phyloP scores from a whole-genome alignment of 2,888 invertebrate genomes.

The Nephrotoma flavescens region DNA sequence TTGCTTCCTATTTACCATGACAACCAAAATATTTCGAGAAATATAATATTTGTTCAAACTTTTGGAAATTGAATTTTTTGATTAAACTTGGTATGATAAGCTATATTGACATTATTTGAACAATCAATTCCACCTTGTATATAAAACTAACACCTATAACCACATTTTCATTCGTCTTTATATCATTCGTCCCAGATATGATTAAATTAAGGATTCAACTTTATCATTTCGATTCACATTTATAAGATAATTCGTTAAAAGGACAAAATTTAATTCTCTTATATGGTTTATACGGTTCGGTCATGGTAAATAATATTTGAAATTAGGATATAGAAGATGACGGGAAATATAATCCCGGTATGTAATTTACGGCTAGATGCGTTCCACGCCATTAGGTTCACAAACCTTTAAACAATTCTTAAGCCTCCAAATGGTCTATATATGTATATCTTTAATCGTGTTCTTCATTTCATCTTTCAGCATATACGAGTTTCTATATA shows the following conservation, averaged over 20 bases:
- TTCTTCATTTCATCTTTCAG: neutral
- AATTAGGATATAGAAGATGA: neutral
- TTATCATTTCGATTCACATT: neutral
- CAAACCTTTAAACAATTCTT: too few relatives aligned
- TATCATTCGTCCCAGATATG: neutral
- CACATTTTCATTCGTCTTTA: neutral
- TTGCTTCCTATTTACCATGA: too few relatives aligned
- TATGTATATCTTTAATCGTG: too few relatives aligned
- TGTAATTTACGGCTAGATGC: neutral
- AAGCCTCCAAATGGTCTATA: too few relatives aligned
- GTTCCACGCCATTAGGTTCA: too few relatives aligned
- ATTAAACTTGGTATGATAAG: too few relatives aligned
- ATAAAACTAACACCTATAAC: neutral
- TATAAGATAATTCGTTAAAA: neutral
- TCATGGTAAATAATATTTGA: neutral
- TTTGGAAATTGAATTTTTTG: too few relatives aligned
- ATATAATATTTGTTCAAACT: too few relatives aligned
- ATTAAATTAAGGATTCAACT: neutral
- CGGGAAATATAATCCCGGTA: neutral
- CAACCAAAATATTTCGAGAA: too few relatives aligned
- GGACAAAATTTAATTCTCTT: neutral
- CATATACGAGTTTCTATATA: neutral
- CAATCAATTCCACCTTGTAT: neutral
- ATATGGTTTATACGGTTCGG: neutral
- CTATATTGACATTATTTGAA: too few relatives aligned